Conservation (phyloP, 2,113 vertebrate genomes). For the Hystrix cristata region DNA sequence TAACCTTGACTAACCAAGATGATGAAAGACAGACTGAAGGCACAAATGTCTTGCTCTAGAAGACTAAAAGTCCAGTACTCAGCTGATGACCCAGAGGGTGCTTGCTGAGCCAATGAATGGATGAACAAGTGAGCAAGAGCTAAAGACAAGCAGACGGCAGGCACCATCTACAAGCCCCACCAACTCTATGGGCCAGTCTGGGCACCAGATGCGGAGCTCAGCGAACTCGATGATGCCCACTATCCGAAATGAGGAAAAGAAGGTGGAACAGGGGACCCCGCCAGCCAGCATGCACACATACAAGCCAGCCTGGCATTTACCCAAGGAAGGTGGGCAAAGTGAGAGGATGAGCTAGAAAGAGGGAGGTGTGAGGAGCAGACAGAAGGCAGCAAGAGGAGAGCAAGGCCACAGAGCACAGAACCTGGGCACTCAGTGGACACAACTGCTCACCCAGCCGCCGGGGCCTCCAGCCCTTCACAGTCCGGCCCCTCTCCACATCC, state of each 20-base stretch:
- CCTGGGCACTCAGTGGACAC: accelerated
- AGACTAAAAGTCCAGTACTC: not conserved
- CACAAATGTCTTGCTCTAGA: not conserved
- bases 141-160: accelerated
- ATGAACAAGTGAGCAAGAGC: not conserved
- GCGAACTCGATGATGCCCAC: not conserved
- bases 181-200: accelerated
- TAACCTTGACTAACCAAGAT: not conserved
- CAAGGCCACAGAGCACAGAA: not conserved
- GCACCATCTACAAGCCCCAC: not conserved
- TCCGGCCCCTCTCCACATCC: conserved; percentile 96
- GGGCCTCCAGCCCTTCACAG: conserved; percentile 96
- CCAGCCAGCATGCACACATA: accelerated
- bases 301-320: not conserved
- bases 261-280: not conserved
- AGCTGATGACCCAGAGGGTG: not conserved
- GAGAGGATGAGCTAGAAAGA: not conserved
- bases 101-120: not conserved
- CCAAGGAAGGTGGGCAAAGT: no score
- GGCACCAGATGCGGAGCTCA: not conserved
- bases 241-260: not conserved
- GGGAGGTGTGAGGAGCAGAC: not conserved
- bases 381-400: not conserved
- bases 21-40: not conserved
- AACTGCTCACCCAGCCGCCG: conserved; percentile 92